phyloP scores from a whole-genome alignment of 2,797 vertebrate species.

The Lemur catta region DNA sequence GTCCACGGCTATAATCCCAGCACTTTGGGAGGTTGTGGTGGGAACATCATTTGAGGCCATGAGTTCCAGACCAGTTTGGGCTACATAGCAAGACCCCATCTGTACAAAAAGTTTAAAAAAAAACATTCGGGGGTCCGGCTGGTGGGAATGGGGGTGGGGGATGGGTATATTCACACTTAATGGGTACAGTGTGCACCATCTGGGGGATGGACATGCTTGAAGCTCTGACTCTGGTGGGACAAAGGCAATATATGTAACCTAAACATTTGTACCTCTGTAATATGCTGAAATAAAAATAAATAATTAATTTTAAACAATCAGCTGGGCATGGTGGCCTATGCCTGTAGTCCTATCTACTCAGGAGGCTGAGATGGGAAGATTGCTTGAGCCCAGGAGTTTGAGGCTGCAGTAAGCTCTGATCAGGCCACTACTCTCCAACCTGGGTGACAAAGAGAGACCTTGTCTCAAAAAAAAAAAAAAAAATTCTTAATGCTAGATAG shows the following conservation, averaged over 20 bases:
- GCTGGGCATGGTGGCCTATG: too few relatives aligned
- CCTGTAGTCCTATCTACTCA: not conserved
- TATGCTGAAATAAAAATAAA: too few relatives aligned
- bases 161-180: too few relatives aligned
- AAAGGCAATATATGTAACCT: too few relatives aligned
- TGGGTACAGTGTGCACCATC: too few relatives aligned
- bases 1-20: not conserved
- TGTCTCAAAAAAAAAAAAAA: not conserved
- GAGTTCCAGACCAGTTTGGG: not conserved
- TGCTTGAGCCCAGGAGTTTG: not conserved
- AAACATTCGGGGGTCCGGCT: accelerated
- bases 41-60: not conserved
- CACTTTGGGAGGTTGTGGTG: not conserved
- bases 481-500: not conserved
- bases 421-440: not conserved
- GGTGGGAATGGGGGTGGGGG: too few relatives aligned
- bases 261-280: too few relatives aligned
- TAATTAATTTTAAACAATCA: not conserved
- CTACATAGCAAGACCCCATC: not conserved
- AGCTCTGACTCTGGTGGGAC: too few relatives aligned
- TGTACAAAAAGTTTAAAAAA: not conserved
- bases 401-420: not conserved
- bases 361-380: not conserved
- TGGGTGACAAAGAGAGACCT: not conserved
- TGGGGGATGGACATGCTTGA: too few relatives aligned